Evolutionary conservation across 2,888 invertebrate genomes (phyloP).

Genomic region (Spisula solida): DNA sequence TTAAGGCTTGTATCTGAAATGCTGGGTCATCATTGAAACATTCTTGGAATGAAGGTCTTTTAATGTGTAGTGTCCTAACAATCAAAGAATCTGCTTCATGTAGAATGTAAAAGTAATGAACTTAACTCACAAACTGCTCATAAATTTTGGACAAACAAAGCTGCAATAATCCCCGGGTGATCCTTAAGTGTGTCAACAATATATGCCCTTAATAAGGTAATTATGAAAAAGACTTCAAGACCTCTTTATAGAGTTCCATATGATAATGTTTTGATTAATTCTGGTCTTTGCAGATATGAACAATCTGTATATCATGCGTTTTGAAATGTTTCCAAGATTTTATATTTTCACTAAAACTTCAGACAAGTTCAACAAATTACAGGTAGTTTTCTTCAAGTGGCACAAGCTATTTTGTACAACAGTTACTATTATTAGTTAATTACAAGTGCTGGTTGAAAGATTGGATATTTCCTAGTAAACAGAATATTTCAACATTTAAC

Average conservation of each 20-base stretch:
- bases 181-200: no score
- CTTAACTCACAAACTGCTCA: no score
- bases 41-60: no score
- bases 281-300: background rate
- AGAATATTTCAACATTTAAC: no score
- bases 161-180: no score
- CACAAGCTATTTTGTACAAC: background rate
- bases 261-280: background rate
- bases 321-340: background rate
- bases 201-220: background rate
- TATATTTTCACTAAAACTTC: background rate
- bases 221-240: background rate
- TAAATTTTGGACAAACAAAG: no score
- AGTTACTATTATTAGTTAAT: background rate
- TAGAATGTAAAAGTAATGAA: no score
- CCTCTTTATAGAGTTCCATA: background rate
- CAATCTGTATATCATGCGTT: background rate
- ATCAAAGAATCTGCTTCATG: no score
- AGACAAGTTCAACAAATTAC: background rate
- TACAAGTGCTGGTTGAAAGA: background rate
- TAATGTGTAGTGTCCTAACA: no score
- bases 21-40: no score
- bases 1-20: no score
- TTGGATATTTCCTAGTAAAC: no score
- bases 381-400: background rate